Percentiles rank a stretch among this genome's conserved stretches.
phyloP scores from a whole-genome alignment of 2,113 vertebrate species.

The Platanista minor region DNA sequence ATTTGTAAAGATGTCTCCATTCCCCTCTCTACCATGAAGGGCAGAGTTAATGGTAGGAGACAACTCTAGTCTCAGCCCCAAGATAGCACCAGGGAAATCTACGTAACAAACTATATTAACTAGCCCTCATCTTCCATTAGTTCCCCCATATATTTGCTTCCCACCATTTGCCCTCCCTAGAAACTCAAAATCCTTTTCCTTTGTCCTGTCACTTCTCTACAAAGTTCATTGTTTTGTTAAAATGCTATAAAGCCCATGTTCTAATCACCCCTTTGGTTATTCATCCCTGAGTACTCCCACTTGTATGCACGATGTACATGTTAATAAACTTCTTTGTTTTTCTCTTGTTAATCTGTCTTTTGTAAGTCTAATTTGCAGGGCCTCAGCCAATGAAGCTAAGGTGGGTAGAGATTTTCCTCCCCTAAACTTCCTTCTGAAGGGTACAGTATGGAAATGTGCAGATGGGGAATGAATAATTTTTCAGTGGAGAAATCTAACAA shows the following conservation, averaged over 20 bases:
- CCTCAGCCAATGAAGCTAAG: not conserved
- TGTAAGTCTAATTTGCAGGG: not conserved
- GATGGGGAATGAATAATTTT: not conserved
- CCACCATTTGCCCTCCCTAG: not conserved
- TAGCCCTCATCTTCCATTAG: not conserved
- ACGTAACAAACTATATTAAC: not conserved
- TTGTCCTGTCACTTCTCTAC: not conserved
- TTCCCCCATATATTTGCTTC: not conserved
- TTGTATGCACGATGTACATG: no score
- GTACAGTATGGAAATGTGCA: not conserved
- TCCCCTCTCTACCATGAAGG: not conserved
- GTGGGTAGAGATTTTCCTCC: not conserved
- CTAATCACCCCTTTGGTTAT: not conserved
- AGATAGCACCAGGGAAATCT: not conserved
- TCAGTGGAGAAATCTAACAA: not conserved
- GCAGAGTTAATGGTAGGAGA: not conserved
- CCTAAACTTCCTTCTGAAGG: not conserved
- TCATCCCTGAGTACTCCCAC: not conserved
- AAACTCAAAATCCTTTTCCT: not conserved
- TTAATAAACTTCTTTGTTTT: not conserved
- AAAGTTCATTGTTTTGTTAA: not conserved
- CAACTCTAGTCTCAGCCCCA: not conserved
- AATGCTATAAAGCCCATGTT: not conserved
- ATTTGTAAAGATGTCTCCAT: not conserved
- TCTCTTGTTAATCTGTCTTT: not conserved